Evolutionary conservation across 1,140 invertebrate species (phyloP), one percentile per base, ranked within the genome.

Genomic region (Dendrolimus punctatus): DNA sequence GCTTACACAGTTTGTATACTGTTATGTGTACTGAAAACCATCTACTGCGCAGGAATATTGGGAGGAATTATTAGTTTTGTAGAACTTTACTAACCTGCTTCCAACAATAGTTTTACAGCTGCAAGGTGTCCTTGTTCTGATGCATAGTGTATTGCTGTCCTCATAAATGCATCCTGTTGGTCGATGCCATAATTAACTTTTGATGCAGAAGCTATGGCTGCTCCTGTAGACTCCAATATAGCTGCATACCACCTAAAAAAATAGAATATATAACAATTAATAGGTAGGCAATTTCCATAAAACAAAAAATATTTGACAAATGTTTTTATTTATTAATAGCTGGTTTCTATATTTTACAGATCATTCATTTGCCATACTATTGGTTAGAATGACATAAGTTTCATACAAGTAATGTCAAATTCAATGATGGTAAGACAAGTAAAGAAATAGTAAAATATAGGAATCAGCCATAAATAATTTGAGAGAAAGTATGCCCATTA

Each of bases 71-170:
- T 43, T n/a, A 7, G 42, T 43, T 43, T 5, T n/a, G 8, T 43
- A 43, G 6, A 43, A 43, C 42, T 48, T 1, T 40, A 60, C 40
- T 66, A 58, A 85, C 82, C 80, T 56, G 80, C 64, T 69, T 83
- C 74, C 50, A 83, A 40, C 46, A 86, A 63, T 53, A 78, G 51
- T 53, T 72, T 71, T 5, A 83, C 75, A 62, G 75, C 66, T 40
- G 41, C 66, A 46, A 55, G 51, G 64, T 86, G 73, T 9, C 76
- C 77, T 49, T 82, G 69, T 57, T 83, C 83, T 53, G 67, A 70
- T 52, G 81, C 83, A 76, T 86, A 86, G 65, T 85, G 80, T 43
- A 83, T 55, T 8, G 83, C 78, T 39, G 83, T 86, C 58, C 76
- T 83, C 75, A 76, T 77, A 55, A 76, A 86, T 1, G 77, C 68